Base-by-base conservation (phyloP, 92 coral and sea anemone genomes). In the Paramuricea clavata region DNA sequence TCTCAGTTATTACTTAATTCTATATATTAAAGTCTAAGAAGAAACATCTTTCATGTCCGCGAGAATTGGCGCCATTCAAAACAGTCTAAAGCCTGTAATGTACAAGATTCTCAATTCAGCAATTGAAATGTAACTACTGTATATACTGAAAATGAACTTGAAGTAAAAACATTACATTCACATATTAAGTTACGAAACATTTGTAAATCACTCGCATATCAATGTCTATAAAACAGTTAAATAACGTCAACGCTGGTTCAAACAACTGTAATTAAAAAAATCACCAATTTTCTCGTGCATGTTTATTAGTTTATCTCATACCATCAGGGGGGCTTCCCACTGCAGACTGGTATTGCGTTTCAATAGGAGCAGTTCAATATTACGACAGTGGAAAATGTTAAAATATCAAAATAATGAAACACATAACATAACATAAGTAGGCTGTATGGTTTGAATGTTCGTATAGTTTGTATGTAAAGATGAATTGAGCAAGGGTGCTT, bases 261-360 rank as follows among this genome's bases (percentile, higher is more conserved):
- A 50, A 76, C 26, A 49, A 27, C 47, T 27, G 52, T 17, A 23
- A 31, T 27, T 56, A 49, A 76, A 73, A 39, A 49, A 15, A 54
- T 34, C n/a, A 28, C 25, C 68, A 76, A 76, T 49, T 76, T 76
- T 50, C 64, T 68, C 81, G 81, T 28, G 39, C 72, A 65, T 76
- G 82, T 76, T 76, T 49, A 76, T 49, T 49, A 28, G 67, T 76
- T 76, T 76, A 76, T 54, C 67, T 76, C 84, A 21, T 19, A 25
- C 2, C 84, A 23, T n/a, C 84, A 59, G 73, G 84, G 41, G 84
- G 84, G 44, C 72, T 36, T 59, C 57, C 39, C 35, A 13, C 74
- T 32, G 33, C 35, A 74, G 64, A 33, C 84, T 59, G 73, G 73
- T 79, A 49, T 79, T 79, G 84, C 84, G 67, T 79, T 79, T 79